Base-by-base conservation (phyloP, 2,888 invertebrate species). In the Epistrophe grossulariae region DNA sequence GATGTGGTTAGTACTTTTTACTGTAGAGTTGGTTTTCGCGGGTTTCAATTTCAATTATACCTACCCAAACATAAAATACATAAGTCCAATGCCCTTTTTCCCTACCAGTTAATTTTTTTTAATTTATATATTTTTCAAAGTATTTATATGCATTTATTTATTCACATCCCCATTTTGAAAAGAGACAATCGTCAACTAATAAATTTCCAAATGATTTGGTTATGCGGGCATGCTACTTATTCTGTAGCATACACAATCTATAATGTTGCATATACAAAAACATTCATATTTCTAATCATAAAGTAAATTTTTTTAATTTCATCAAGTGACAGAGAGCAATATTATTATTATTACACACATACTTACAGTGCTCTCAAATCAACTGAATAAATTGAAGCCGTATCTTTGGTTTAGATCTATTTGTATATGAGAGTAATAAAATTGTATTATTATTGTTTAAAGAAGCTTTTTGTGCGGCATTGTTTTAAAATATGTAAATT, bases 141-240 rank as follows among this genome's bases (percentile, higher is more conserved):
- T 68, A 28, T 74, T 59, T 80, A 60, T 24, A 71, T 77, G 62
- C 62, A 64, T 64, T 82, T 71, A 72, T 78, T 45, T 82, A 72
- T 78, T 57, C 50, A 43, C 62, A 62, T 66, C 28, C 66, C 62
- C 48, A 31, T 74, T 79, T 74, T 84, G 70, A 35, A 19, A 40
- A 15, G 35, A 79, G 35, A 76, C 79, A 71, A 76, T 79, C 40
- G 19, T 24, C 24, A 24, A 60, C 79, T 76, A 76, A 80, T 84
- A 84, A 76, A 76, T 84, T 74, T 84, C 50, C 79, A 71, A 84
- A 71, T 38, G 45, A 80, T 76, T 84, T 66, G 31, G 71, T 79
- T 74, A 84, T 84, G 79, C 83, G 79, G 83, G 83, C 57, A 55
- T 19, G 2, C 1, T 8, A 7, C 0, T 45, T 17, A 17, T 48